Conservation (phyloP, 2,113 vertebrate species). For the Himantopus leucocephalus region DNA sequence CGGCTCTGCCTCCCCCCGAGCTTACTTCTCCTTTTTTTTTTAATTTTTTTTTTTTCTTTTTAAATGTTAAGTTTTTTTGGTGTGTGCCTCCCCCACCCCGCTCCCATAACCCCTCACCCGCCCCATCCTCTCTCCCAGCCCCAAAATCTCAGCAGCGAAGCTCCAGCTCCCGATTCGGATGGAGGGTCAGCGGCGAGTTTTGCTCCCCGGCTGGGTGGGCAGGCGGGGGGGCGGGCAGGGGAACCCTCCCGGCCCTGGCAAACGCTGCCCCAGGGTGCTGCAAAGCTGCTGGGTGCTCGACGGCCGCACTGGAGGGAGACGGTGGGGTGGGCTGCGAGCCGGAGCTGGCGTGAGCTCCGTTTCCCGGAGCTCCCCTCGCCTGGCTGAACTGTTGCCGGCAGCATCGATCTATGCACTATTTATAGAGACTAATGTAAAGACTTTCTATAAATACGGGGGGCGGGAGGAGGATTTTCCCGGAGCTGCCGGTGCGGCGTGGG, state of each 20-base stretch:
- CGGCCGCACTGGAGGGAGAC: neutral
- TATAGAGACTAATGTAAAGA: neutral
- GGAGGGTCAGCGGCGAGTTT: neutral
- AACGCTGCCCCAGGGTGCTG: neutral
- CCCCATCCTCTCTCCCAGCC: neutral
- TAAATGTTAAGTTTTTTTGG: no score
- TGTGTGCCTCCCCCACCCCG: neutral
- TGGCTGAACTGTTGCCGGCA: neutral
- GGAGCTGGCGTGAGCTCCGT: rapidly evolving
- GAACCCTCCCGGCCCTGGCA: neutral
- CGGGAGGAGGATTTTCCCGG: neutral
- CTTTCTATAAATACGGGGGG: neutral
- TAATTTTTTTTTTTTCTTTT: no score
- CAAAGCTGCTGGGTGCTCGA: neutral
- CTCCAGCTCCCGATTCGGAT: neutral
- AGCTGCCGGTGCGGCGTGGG: rapidly evolving
- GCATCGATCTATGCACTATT: neutral
- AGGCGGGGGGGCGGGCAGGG: neutral
- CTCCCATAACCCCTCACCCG: rapidly evolving
- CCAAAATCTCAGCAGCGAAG: constrained; percentile 21
- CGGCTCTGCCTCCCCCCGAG: constrained; percentile 35
- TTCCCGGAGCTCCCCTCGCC: neutral
- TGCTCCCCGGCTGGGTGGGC: rapidly evolving
- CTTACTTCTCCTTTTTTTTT: neutral
- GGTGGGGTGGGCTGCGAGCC: neutral